Evolutionary conservation across 2,888 invertebrate species (phyloP), one percentile per base, ranked within the genome.

Genomic region (Alcis repandata): DNA sequence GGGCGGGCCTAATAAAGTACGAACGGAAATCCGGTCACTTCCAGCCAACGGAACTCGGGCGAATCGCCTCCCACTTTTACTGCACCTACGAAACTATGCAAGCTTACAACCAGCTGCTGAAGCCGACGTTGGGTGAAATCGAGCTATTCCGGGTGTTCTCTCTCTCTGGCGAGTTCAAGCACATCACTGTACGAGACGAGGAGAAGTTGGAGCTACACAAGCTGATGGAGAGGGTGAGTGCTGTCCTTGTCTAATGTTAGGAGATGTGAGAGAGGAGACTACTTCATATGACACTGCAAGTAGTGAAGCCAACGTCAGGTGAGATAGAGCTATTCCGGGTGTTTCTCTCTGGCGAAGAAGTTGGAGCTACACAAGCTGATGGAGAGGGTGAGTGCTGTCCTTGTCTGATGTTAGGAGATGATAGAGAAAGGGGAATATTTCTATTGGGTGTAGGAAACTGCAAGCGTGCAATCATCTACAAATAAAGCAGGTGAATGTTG

Each of bases 61-160:
- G 99, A 40, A 99, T 99, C 82, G 98, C 99, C 3, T 99, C 99
- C 0, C 99, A 99, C 93, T 99, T 97, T 94, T 99, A 99, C 91
- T 98, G 99, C 84, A 98, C 99, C 0, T 97, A 98, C 87, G 99
- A 99, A 75, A 98, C 99, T 0, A 99, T 99, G 96, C 95, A 97
- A 76, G 97, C 98, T 0, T 99, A 99, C 92, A 99, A 99, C 88
- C 98, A 99, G 85, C 94, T 99, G 52, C 90, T 99, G 69, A 99
- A 99, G 86, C 98, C 99, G 13, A 99, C 99, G 0, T 93, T 99
- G 0, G 98, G 98, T 67, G 99, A 99, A 92, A 99, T 99, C 52
- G 99, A 99, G 87, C 92, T 99, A 68, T 99, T 99, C 90, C 90
- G 98, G 1, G 99, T 99, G n/a, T 99, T 99, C 89, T 99, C 99